These are phyloP conservation scores for Trogon melanurus DNA, from an alignment of 2,113 vertebrate species.

Conservation along the genomic window DNA sequence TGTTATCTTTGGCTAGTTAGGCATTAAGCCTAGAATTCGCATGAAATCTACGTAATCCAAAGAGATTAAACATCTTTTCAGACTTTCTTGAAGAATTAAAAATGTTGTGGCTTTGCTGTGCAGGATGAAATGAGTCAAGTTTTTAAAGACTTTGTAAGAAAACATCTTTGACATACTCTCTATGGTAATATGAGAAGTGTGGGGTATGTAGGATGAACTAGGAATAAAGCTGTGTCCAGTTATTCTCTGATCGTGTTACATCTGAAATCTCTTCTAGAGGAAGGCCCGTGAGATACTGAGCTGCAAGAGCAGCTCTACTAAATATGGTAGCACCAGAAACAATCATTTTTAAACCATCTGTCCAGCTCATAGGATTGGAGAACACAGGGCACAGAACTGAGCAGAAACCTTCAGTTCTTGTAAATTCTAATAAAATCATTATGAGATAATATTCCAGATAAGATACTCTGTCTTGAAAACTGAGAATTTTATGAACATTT, in stretches of 20 bases:
- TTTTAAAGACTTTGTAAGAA: background rate
- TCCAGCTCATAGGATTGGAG: background rate
- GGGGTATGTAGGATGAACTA: background rate
- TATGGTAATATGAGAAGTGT: background rate
- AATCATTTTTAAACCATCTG: constrained; percentile 26
- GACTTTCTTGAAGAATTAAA: background rate
- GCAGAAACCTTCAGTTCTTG: background rate
- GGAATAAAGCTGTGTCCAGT: background rate
- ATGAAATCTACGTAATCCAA: background rate
- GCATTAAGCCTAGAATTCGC: background rate
- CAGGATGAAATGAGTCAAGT: background rate
- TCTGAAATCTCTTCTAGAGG: background rate
- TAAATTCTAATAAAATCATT: background rate
- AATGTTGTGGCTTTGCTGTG: background rate
- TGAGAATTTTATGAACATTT: background rate
- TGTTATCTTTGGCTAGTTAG: background rate
- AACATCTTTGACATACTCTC: background rate
- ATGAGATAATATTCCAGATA: background rate
- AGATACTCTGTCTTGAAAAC: background rate
- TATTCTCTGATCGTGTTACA: background rate
- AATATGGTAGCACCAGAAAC: background rate
- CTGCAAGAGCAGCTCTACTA: background rate
- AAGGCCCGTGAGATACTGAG: background rate
- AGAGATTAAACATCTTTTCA: background rate
- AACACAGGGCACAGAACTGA: background rate